Evolutionary conservation across 23 tunicate species (phyloP).

Genomic region (Trididemnum clinides): DNA sequence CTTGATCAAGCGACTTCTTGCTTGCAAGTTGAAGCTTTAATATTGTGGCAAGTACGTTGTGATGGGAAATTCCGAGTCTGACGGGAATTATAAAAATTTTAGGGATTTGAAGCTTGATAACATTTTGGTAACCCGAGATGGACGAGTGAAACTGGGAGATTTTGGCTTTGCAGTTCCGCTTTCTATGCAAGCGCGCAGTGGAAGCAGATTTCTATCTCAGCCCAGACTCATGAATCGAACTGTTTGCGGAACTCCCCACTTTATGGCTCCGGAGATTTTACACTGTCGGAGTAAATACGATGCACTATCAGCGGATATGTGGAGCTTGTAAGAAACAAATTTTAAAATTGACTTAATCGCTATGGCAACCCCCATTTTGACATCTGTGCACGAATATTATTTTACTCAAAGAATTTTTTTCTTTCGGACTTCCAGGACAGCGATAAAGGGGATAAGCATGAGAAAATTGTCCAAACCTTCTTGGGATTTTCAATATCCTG

Average conservation of each 20-base stretch:
- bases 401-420: too few species aligned
- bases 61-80: too few species aligned
- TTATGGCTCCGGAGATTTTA: conserved; percentile 34
- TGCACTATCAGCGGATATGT: conserved; percentile 13
- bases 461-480: neutral
- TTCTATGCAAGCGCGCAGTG: too few species aligned
- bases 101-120: conserved; percentile 35
- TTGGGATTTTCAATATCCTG: neutral
- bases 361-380: too few species aligned
- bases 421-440: neutral
- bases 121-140: neutral
- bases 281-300: neutral
- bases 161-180: conserved; percentile 18
- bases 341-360: neutral
- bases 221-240: too few species aligned
- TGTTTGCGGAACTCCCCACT: conserved; percentile 23
- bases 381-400: too few species aligned
- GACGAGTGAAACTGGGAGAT: conserved; percentile 21
- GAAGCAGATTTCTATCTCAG: neutral
- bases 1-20: too few species aligned
- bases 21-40: too few species aligned
- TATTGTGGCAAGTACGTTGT: too few species aligned
- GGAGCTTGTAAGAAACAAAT: conserved; percentile 28
- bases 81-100: neutral
- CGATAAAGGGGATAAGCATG: neutral